Conservation (phyloP, 2,113 vertebrate species). For the Oophaga pumilio region DNA sequence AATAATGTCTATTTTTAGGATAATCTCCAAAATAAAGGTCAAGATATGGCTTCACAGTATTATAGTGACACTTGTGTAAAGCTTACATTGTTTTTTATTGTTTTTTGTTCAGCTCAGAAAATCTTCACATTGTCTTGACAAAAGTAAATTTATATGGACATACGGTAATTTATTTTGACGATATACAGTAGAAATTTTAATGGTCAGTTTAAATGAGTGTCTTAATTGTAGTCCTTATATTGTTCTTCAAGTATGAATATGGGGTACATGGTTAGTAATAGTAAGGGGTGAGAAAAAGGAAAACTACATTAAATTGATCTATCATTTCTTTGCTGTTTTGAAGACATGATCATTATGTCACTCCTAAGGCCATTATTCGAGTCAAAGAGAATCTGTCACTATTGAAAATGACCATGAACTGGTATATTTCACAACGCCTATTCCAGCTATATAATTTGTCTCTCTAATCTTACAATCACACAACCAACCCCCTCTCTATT, state of each 20-base stretch:
- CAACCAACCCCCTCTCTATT: no score
- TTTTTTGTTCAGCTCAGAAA: neutral
- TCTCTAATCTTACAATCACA: no score
- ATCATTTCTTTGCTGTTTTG: neutral
- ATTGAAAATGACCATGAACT: no score
- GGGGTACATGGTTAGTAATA: neutral
- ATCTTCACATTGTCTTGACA: neutral
- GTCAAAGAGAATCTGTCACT: no score
- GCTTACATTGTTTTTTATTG: neutral
- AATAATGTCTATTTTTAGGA: neutral
- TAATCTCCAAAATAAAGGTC: no score
- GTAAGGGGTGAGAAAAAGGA: neutral
- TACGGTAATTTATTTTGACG: no score
- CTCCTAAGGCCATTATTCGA: neutral
- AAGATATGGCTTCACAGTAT: neutral
- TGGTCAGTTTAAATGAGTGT: neutral
- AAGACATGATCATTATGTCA: neutral
- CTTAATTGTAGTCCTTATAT: neutral
- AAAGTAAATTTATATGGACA: no score
- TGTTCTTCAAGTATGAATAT: neutral
- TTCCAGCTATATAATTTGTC: no score
- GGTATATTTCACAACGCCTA: no score
- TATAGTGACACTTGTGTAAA: neutral
- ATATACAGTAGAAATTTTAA: neutral
- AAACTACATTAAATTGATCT: neutral